Conservation (phyloP, 1,140 invertebrate genomes). For the Caerostris darwini region DNA sequence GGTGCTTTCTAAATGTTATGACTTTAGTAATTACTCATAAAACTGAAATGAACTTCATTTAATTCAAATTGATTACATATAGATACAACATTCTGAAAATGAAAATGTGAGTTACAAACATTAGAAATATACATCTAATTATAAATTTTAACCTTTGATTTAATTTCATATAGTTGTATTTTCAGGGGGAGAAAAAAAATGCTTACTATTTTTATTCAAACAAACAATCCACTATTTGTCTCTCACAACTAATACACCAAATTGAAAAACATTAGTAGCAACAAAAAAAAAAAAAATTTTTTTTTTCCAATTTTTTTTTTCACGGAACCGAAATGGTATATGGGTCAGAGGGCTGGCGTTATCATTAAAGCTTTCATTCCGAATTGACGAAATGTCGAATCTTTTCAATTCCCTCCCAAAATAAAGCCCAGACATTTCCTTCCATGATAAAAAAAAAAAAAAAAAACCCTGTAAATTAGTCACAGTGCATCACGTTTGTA, state of each 20-base stretch:
- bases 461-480: slow-evolving; percentile 59
- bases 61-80: too few species aligned
- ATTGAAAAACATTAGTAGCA: not conserved
- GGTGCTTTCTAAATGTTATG: too few species aligned
- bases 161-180: too few species aligned
- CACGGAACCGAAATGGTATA: not conserved
- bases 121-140: too few species aligned
- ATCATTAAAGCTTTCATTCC: not conserved
- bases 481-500: slow-evolving; percentile 21
- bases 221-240: not conserved
- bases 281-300: not conserved
- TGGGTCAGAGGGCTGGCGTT: slow-evolving; percentile 14
- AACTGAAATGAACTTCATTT: too few species aligned
- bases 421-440: slow-evolving; percentile 23
- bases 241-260: not conserved
- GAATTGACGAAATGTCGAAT: slow-evolving; percentile 47
- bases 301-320: not conserved
- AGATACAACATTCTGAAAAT: too few species aligned
- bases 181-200: not conserved
- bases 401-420: slow-evolving; percentile 21
- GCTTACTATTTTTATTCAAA: not conserved
- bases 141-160: too few species aligned
- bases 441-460: too few species aligned
- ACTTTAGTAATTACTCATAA: too few species aligned
- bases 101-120: too few species aligned